Base-by-base conservation (phyloP, 2,797 vertebrate genomes). In the Lepidocolaptes lacrymiger region DNA sequence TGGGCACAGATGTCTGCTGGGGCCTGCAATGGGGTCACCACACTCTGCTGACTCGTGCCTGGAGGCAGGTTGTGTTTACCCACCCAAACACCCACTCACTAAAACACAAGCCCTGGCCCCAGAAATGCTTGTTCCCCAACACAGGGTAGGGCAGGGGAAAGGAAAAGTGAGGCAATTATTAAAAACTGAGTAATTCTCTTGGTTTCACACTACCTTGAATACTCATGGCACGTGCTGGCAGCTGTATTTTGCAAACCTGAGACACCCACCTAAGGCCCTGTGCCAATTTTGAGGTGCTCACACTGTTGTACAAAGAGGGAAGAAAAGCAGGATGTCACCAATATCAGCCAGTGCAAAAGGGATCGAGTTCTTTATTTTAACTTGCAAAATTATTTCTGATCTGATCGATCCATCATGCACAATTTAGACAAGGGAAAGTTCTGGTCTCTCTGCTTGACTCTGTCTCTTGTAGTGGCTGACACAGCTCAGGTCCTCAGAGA, bases 1-100 rank as follows among this genome's bases (percentile, higher is more conserved):
- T 77, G 94, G 36, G 94, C 97, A 91, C 97, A 98, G 95, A 97
- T 97, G 97, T 97, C 97, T 97, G 96, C 95, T 92, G 91, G 94
- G 94, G 82, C 91, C 94, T 88, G 90, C 2, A 87, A 7, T 0
- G 81, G 94, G 97, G 97, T 80, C 83, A 90, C 88, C 54, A 88
- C 91, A 43, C 76, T 73, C 46, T 18, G 94, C 18, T 64, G 93
- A 97, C 97, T 94, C 55, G 71, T 83, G 96, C 97, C 95, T 17
- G 49, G 55, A 64, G 56, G 37, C 46, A 26, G 4, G 10, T 2
- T 16, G 15, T 18, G 55, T 73, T 73, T 24, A 55, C 30, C 23
- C 68, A 62, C 41, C 0, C 11, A 91, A 30, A 20, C 63, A 39
- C 68, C 58, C 43, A 10, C 27, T 22, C 34, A 2, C 68, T 26